Percentiles rank a stretch among this genome's conserved stretches.
phyloP scores from a whole-genome alignment of 2,113 vertebrate genomes.

The Calidris pygmaea region DNA sequence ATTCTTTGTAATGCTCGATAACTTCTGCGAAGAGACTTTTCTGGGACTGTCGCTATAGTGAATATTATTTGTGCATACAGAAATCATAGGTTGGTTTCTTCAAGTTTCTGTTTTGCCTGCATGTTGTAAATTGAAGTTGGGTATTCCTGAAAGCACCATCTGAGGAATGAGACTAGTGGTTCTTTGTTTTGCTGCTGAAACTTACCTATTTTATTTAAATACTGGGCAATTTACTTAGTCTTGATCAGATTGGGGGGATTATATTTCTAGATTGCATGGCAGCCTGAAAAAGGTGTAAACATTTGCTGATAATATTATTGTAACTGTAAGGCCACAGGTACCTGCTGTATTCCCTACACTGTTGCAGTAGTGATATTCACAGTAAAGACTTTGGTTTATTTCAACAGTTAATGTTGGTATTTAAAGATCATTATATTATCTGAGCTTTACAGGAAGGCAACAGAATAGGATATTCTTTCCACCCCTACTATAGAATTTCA shows the following conservation, averaged over 20 bases:
- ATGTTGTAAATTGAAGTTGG: not conserved
- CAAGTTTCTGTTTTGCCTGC: not conserved
- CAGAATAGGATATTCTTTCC: not conserved
- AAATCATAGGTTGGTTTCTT: not conserved
- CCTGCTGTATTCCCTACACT: not conserved
- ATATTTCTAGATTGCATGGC: not conserved
- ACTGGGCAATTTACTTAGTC: not conserved
- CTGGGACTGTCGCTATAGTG: not conserved
- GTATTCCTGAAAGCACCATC: not conserved
- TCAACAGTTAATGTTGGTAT: not conserved
- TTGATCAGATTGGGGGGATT: not conserved
- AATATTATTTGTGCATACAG: not conserved
- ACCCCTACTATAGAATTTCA: not conserved
- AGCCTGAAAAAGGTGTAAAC: not conserved
- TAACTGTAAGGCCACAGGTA: not conserved
- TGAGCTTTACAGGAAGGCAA: not conserved
- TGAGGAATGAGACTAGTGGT: not conserved
- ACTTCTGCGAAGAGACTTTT: not conserved
- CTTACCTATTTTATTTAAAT: not conserved
- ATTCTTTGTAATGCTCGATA: not conserved
- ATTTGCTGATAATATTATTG: not conserved
- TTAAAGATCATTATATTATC: not conserved
- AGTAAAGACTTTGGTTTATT: not conserved
- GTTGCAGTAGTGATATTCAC: not conserved
- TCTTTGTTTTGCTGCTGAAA: not conserved